Percentiles rank a stretch among this genome's conserved stretches.
Conservation (phyloP, 2,888 invertebrate species). For the Pinctada fucata region DNA sequence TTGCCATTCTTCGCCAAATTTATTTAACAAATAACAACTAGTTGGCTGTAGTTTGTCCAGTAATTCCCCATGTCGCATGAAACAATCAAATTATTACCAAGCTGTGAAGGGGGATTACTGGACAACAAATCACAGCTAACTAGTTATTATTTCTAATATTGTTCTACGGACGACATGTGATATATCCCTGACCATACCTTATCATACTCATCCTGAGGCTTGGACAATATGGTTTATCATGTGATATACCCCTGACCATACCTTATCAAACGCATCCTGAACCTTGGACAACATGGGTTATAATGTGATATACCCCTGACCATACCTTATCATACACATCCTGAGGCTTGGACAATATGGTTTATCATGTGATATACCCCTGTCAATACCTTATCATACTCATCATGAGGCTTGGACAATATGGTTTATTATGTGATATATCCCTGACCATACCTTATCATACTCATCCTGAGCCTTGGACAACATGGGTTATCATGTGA, state of each 20-base stretch:
- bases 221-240: constrained; percentile 86
- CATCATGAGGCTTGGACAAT: constrained; percentile 21
- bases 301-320: constrained; percentile 61
- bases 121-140: too few relatives aligned
- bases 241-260: constrained; percentile 25
- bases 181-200: constrained; percentile 66
- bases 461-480: constrained; percentile 93
- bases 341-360: constrained; percentile 32
- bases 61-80: too few relatives aligned
- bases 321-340: background rate
- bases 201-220: constrained; percentile 92
- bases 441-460: constrained; percentile 78
- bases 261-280: constrained; percentile 4
- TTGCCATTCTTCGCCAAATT: too few relatives aligned
- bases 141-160: too few relatives aligned
- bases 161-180: too few relatives aligned
- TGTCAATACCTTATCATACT: background rate
- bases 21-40: too few relatives aligned
- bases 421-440: constrained; percentile 9
- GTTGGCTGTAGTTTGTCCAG: too few relatives aligned
- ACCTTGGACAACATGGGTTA: constrained; percentile 66
- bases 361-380: constrained; percentile 74
- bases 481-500: constrained; percentile 82
- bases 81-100: too few relatives aligned
- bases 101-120: too few relatives aligned